Evolutionary conservation across 37 sponge, comb jelly and placozoan genomes (phyloP).

Genomic region (Lycopodina hypogea): DNA sequence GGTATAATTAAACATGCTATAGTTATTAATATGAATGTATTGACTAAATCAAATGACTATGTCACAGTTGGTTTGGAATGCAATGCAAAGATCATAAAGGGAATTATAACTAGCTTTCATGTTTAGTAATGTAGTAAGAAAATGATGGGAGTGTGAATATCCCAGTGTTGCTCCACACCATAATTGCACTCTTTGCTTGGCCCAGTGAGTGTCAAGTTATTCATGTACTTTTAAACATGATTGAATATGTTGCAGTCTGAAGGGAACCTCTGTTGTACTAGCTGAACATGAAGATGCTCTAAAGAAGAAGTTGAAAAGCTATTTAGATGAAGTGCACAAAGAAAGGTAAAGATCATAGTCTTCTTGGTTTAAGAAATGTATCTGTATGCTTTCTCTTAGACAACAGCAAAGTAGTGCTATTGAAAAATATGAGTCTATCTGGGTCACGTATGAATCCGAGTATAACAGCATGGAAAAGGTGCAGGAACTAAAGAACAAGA

Average conservation of each 20-base stretch:
- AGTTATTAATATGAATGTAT: no score
- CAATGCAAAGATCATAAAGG: no score
- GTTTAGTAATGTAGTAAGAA: no score
- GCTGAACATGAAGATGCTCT: constrained; percentile 55
- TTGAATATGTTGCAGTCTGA: constrained; percentile 26
- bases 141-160: no score
- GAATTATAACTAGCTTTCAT: no score
- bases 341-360: constrained; percentile 13
- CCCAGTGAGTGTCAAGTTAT: no score
- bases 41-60: background rate
- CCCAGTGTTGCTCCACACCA: no score
- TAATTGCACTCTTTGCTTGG: no score
- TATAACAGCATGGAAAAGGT: constrained; percentile 37
- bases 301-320: constrained; percentile 16
- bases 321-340: constrained; percentile 5
- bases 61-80: background rate
- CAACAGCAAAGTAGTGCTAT: constrained; percentile 14
- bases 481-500: background rate
- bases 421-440: constrained; percentile 31
- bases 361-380: background rate
- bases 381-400: constrained; percentile 9
- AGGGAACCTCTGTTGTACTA: constrained; percentile 36
- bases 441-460: constrained; percentile 26
- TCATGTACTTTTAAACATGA: no score
- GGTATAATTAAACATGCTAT: constrained; percentile 7